Conservation (phyloP, 1,140 invertebrate species). For the Papilio glaucus region DNA sequence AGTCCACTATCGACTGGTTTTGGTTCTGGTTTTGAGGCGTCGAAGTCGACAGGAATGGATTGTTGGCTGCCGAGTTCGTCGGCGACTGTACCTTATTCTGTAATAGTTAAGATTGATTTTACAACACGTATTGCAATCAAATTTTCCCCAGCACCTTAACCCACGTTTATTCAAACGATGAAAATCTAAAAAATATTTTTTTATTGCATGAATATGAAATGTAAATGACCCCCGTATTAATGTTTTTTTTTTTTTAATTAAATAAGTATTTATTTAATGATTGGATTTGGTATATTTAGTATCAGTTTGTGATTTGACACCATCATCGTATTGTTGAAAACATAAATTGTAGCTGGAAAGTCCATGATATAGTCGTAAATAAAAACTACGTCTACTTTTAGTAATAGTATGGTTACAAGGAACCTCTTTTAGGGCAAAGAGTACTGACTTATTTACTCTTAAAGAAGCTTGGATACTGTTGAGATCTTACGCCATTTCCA, state of each 20-base stretch:
- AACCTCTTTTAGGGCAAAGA: too few relatives aligned
- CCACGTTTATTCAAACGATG: background rate
- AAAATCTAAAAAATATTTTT: background rate
- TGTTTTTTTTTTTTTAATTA: background rate
- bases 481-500: too few relatives aligned
- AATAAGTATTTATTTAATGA: background rate
- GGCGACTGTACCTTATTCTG: slow-evolving; percentile 92
- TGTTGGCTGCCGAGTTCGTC: slow-evolving; percentile 88
- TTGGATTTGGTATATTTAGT: too few relatives aligned
- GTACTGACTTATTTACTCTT: too few relatives aligned
- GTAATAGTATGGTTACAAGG: too few relatives aligned
- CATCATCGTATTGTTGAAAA: too few relatives aligned
- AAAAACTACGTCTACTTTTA: too few relatives aligned
- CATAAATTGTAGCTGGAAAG: too few relatives aligned
- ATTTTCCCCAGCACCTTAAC: background rate
- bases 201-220: background rate
- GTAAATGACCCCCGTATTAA: background rate
- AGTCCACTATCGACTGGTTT: slow-evolving; percentile 89
- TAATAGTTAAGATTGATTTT: slow-evolving; percentile 46
- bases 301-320: too few relatives aligned
- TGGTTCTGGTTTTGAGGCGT: slow-evolving; percentile 59
- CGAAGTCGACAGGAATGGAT: slow-evolving; percentile 92
- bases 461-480: too few relatives aligned
- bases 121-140: background rate
- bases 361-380: too few relatives aligned